A percentile compares a stretch with the other conserved stretches of the same genome.
Evolutionary conservation across 2,888 invertebrate species (phyloP).

Genomic region (Serripes groenlandicus): DNA sequence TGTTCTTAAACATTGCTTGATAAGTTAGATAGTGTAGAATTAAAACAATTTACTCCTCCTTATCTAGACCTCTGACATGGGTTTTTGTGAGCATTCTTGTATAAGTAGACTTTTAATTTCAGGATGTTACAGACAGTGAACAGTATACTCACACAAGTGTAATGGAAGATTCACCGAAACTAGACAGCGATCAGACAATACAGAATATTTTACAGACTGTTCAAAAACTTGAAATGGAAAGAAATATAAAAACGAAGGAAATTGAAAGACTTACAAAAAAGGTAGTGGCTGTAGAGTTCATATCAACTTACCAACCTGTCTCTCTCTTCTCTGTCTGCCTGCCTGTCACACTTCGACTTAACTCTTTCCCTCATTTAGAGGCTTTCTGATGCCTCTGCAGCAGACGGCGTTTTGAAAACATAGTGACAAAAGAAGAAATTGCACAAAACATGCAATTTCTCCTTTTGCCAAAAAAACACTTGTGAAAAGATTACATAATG

Average conservation of each 20-base stretch:
- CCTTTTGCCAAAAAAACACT: background rate
- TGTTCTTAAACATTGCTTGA: no score
- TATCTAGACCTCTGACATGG: background rate
- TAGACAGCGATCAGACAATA: slow-evolving; percentile 11
- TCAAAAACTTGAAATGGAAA: slow-evolving; percentile 67
- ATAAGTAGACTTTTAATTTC: no score
- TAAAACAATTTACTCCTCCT: background rate
- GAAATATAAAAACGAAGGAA: slow-evolving; percentile 62
- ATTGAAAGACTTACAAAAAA: slow-evolving; percentile 67
- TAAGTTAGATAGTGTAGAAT: no score
- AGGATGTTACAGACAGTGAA: slow-evolving; percentile 14
- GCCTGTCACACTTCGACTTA: no score
- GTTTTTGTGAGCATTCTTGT: background rate
- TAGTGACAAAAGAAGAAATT: background rate
- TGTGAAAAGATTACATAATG: no score
- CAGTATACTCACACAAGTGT: background rate
- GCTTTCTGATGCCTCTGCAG: no score
- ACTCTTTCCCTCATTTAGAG: no score
- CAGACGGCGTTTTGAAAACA: background rate
- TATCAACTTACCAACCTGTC: no score
- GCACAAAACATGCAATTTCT: background rate
- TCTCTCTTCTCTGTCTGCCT: no score
- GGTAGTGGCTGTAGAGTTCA: no score
- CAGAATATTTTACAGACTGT: slow-evolving; percentile 58
- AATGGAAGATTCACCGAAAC: background rate